Percentiles rank a stretch among this genome's conserved stretches.
Evolutionary conservation across 2,888 invertebrate genomes (phyloP).

Genomic region (Aphrophora alni): DNA sequence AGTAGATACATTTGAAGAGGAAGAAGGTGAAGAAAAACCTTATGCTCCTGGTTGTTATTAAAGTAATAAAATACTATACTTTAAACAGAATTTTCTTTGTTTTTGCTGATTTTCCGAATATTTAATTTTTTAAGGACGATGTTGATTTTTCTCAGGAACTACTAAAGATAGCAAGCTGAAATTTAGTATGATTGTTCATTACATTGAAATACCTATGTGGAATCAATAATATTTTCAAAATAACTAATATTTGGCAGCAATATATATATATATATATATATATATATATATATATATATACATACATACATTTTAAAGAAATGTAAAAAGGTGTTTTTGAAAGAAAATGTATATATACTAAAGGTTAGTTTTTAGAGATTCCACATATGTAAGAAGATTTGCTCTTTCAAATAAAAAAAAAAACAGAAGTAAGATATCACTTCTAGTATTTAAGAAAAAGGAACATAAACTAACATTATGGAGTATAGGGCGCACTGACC

Average conservation of each 20-base stretch:
- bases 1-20: slow-evolving; percentile 23
- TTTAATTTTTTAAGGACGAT: slow-evolving; percentile 17
- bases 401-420: slow-evolving; percentile 23
- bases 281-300: too few relatives aligned
- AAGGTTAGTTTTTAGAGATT: background rate
- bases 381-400: slow-evolving; percentile 19
- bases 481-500: slow-evolving; percentile 11
- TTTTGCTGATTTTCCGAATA: slow-evolving; percentile 18
- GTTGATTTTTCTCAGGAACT: slow-evolving; percentile 26
- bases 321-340: too few relatives aligned
- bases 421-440: slow-evolving; percentile 19
- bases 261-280: too few relatives aligned
- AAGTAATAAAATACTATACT: slow-evolving; percentile 6
- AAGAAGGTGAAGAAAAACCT: slow-evolving; percentile 21
- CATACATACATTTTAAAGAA: too few relatives aligned
- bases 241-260: too few relatives aligned
- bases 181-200: background rate
- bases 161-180: slow-evolving; percentile 16
- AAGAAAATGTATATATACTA: too few relatives aligned
- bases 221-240: too few relatives aligned
- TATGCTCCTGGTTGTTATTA: slow-evolving; percentile 16
- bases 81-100: background rate
- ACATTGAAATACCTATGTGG: too few relatives aligned
- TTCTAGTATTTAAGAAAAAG: slow-evolving; percentile 27
- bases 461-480: slow-evolving; percentile 17